Evolutionary conservation across 2,888 invertebrate genomes (phyloP), one percentile per base, ranked within the genome.

Genomic region (Phortica magna): DNA sequence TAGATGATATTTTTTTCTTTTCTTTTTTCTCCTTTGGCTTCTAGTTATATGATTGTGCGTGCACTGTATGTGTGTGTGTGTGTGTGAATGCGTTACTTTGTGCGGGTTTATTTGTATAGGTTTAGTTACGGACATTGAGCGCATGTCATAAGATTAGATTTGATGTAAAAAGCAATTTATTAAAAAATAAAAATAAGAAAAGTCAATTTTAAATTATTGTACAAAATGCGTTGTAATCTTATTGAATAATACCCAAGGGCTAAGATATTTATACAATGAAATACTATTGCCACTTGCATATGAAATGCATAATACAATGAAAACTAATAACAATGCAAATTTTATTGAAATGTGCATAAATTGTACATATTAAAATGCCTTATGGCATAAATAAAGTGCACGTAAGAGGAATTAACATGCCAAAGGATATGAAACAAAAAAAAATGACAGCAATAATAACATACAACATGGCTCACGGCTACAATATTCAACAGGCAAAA

Each of bases 1-100:
- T 83, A 85, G 87, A 87, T 81, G 85, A 85, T 88, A 84, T 83
- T 79, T 78, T 77, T 80, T 78, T 73, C 77, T 59, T 59, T 12
- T 39, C 68, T 68, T 80, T 78, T 73, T 78, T 59, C n/a, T 12
- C 10, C 68, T 68, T 39, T 68, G 64, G 3, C 31, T 31, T 31
- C 31, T 31, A 31, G 17, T 70, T 70, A 19, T 71, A 53, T 71
- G 53, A 42, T 53, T 67, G 10, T 7, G 9, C n/a, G 39, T 48
- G 19, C n/a, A n/a, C n/a, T 71, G 22, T 7, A 7, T 68, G 12
- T 6, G 41, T 67, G 67, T 67, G 67, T 67, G 67, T 67, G 39
- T 67, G 42, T 65, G 41, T 65, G 7, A n/a, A n/a, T 65, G 31
- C 31, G 22, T 10, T 22, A 39, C 14, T 75, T 4, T 31, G 6